phyloP scores from a whole-genome alignment of 1,140 invertebrate species.

The Drosophila ogumai region DNA sequence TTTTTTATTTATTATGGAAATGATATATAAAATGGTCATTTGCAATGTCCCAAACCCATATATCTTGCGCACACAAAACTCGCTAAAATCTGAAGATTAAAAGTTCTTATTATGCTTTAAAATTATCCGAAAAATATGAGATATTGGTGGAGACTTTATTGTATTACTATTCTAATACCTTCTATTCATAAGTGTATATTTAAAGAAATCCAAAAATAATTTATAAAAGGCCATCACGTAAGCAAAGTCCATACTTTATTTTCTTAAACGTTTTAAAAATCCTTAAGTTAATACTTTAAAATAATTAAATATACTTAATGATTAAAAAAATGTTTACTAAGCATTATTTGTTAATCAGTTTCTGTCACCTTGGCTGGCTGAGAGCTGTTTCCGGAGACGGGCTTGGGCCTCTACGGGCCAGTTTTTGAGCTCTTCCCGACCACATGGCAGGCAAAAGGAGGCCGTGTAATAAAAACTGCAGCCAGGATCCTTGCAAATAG shows the following conservation, averaged over 20 bases:
- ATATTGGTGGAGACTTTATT: too few species aligned
- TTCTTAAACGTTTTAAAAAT: too few species aligned
- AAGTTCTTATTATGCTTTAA: too few species aligned
- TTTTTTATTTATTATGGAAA: too few species aligned
- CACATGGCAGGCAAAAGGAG: constrained; percentile 90
- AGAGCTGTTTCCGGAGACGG: constrained; percentile 85
- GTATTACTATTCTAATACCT: too few species aligned
- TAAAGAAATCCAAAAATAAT: not conserved
- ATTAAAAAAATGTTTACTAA: too few species aligned
- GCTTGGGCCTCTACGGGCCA: constrained; percentile 89
- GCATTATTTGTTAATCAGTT: not conserved
- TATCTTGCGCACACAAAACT: not conserved
- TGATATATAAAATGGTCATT: too few species aligned
- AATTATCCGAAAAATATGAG: not conserved
- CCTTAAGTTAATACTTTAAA: not conserved
- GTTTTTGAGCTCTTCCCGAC: constrained; percentile 86
- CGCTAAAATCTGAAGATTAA: not conserved
- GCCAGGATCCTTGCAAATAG: constrained; percentile 89
- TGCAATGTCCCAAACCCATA: not conserved
- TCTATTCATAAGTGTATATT: not conserved
- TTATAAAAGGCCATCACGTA: not conserved
- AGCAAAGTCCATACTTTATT: not conserved
- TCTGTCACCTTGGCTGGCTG: constrained; percentile 15
- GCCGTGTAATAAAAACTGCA: constrained; percentile 93
- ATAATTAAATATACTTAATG: not conserved